Conservation (phyloP, 2,888 invertebrate genomes). For the Drosophila nr. fundita region DNA sequence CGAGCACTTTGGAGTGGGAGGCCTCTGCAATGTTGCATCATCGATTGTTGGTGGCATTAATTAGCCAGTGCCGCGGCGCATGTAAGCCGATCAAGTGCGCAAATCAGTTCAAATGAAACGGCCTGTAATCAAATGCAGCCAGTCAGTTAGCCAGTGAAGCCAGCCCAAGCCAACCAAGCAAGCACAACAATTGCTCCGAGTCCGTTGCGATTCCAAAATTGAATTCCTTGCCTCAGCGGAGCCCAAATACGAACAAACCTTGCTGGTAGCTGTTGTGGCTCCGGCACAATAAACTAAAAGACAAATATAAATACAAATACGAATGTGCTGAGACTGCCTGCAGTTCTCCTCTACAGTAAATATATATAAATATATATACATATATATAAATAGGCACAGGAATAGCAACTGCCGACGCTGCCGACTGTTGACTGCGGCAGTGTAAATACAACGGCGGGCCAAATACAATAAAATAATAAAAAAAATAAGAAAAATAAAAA, state of each 20-base stretch:
- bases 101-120: constrained; percentile 58
- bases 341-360: constrained; percentile 36
- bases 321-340: constrained; percentile 53
- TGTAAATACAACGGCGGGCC: constrained; percentile 69
- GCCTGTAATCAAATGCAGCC: constrained; percentile 66
- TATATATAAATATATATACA: constrained; percentile 13
- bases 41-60: constrained; percentile 40
- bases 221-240: constrained; percentile 78
- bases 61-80: constrained; percentile 33
- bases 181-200: constrained; percentile 43
- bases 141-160: constrained; percentile 17
- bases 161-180: constrained; percentile 6
- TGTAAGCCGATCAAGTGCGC: constrained; percentile 48
- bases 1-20: neutral
- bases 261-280: constrained; percentile 43
- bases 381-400: constrained; percentile 74
- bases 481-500: neutral
- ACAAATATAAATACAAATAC: constrained; percentile 72
- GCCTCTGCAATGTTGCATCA: constrained; percentile 1
- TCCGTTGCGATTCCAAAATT: constrained; percentile 75
- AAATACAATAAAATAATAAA: constrained; percentile 67
- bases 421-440: constrained; percentile 78
- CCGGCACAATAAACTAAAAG: constrained; percentile 78
- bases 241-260: constrained; percentile 70
- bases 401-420: constrained; percentile 72